Conservation (phyloP, 2,797 vertebrate species). For the Pyrocephalus nanus region DNA sequence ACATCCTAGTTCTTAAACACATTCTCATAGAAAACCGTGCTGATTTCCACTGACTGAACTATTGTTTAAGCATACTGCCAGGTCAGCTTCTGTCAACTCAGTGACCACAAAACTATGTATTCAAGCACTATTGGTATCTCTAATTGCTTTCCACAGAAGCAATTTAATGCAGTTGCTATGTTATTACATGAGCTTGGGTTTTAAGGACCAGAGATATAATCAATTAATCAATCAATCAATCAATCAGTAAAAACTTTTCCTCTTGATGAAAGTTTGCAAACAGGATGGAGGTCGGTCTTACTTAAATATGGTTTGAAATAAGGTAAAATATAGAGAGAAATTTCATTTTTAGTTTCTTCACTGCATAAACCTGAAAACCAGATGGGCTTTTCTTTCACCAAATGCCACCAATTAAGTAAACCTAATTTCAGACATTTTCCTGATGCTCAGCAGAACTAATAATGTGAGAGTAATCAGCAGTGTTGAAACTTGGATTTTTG, state of each 20-base stretch:
- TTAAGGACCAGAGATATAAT: neutral
- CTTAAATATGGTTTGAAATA: neutral
- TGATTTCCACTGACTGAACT: neutral
- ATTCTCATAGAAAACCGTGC: neutral
- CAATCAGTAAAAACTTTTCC: neutral
- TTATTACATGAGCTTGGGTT: neutral
- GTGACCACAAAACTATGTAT: neutral
- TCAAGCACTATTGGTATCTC: neutral
- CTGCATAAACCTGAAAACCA: neutral
- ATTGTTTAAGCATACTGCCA: neutral
- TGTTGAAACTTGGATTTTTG: conserved; percentile 16
- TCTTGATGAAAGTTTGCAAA: neutral
- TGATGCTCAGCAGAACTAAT: too few relatives aligned
- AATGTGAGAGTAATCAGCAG: too few relatives aligned
- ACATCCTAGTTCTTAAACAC: neutral
- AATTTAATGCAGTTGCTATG: neutral
- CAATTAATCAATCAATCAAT: neutral
- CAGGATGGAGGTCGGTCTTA: neutral
- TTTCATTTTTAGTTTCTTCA: neutral
- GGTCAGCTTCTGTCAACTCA: neutral
- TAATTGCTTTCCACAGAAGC: neutral
- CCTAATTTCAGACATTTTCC: too few relatives aligned
- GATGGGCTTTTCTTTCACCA: neutral
- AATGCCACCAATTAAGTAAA: neutral
- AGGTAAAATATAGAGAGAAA: neutral